Evolutionary conservation across 1,140 invertebrate species (phyloP).

Genomic region (Heliothis subflexa): DNA sequence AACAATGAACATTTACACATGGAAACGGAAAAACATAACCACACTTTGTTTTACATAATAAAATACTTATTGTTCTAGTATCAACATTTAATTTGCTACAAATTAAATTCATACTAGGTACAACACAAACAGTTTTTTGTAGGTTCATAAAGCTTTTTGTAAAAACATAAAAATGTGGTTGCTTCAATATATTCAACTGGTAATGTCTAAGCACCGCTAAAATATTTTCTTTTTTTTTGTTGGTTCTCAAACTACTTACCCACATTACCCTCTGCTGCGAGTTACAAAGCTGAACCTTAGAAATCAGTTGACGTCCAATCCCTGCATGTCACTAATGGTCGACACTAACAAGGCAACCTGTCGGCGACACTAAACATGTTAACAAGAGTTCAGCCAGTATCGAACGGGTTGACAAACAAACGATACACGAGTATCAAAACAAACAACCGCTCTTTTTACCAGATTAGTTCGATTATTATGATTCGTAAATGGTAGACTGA

Average conservation of each 20-base stretch:
- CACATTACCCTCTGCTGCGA: neutral
- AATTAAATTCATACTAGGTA: no score
- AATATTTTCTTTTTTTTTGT: no score
- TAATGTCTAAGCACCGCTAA: no score
- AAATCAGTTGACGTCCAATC: constrained; percentile 6
- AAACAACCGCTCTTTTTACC: constrained; percentile 15
- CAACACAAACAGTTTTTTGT: no score
- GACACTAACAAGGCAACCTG: constrained; percentile 30
- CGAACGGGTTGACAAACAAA: constrained; percentile 30
- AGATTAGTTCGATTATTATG: constrained; percentile 9
- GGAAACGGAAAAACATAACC: constrained; percentile 49
- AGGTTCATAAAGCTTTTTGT: no score
- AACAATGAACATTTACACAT: constrained; percentile 47
- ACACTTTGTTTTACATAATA: constrained; percentile 11
- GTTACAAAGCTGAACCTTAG: neutral
- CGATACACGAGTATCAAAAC: constrained; percentile 12
- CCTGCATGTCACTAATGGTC: constrained; percentile 27
- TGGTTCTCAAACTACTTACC: no score
- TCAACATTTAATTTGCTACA: neutral
- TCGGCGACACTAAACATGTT: constrained; percentile 27
- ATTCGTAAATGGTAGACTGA: neutral
- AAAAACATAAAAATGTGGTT: no score
- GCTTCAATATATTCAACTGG: no score
- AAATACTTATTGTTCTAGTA: neutral
- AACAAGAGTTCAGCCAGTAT: constrained; percentile 12